A percentile compares a stretch with the other conserved stretches of the same genome.
phyloP scores from a whole-genome alignment of 2,888 invertebrate genomes.

The Platycnemis pennipes region DNA sequence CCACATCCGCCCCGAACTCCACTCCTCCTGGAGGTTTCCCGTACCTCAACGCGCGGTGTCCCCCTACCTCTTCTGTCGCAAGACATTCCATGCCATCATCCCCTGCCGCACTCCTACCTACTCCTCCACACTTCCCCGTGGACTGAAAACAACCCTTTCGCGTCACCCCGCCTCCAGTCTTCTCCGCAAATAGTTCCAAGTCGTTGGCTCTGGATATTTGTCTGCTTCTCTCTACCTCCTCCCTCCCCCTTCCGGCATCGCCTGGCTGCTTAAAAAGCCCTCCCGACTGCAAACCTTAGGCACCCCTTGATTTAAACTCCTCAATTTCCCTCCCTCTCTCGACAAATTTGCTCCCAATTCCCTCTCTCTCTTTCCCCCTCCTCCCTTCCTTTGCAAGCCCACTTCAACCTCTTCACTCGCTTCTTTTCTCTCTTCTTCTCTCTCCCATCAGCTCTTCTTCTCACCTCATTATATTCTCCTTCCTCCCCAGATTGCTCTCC shows the following conservation, averaged over 20 bases:
- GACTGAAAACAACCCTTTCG: background rate
- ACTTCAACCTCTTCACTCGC: background rate
- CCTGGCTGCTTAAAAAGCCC: background rate
- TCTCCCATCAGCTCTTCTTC: background rate
- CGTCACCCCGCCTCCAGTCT: background rate
- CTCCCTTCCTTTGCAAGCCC: background rate
- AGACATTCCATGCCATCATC: background rate
- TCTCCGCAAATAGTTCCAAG: background rate
- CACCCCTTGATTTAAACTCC: background rate
- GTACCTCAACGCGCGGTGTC: background rate
- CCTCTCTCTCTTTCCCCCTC: background rate
- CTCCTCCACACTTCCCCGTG: too few relatives aligned
- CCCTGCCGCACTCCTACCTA: background rate
- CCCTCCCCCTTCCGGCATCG: background rate
- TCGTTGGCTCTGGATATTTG: constrained; percentile 35
- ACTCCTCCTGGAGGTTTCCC: background rate
- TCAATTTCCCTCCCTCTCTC: background rate
- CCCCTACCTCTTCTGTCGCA: background rate
- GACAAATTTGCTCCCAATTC: background rate
- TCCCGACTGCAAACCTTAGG: background rate
- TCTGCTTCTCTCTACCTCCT: background rate
- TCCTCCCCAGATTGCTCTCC: background rate
- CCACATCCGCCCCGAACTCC: background rate
- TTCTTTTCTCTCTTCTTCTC: background rate
- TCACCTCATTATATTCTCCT: background rate